Evolutionary conservation across 2,113 vertebrate species (phyloP).

Genomic region (Chloroceryle aenea): DNA sequence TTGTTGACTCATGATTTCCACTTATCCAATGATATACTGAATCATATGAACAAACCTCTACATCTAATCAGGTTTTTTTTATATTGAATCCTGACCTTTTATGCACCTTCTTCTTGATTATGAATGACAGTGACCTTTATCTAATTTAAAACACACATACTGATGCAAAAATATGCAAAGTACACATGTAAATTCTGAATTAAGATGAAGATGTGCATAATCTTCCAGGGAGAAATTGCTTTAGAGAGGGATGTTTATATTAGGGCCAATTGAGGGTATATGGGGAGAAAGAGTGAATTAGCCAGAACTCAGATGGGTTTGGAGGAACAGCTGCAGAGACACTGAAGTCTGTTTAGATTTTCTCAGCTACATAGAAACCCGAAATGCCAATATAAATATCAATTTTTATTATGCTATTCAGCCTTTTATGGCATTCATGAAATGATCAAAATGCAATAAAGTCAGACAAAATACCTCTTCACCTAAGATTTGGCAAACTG

Average conservation of each 20-base stretch:
- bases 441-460: slow-evolving; percentile 70
- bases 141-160: slow-evolving; percentile 81
- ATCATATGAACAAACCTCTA: slow-evolving; percentile 79
- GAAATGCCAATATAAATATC: slow-evolving; percentile 78
- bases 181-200: slow-evolving; percentile 84
- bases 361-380: slow-evolving; percentile 69
- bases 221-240: slow-evolving; percentile 66
- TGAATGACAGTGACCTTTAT: slow-evolving; percentile 88
- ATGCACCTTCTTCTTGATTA: slow-evolving; percentile 84
- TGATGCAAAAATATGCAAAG: slow-evolving; percentile 86
- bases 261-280: slow-evolving; percentile 47
- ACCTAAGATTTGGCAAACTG: slow-evolving; percentile 25
- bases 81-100: slow-evolving; percentile 85
- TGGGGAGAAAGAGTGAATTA: slow-evolving; percentile 64
- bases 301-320: slow-evolving; percentile 36
- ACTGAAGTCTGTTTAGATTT: slow-evolving; percentile 70
- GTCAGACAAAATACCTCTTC: slow-evolving; percentile 64
- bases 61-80: slow-evolving; percentile 79
- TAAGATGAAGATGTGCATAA: slow-evolving; percentile 77
- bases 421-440: slow-evolving; percentile 58
- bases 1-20: slow-evolving; percentile 80
- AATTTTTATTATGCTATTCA: slow-evolving; percentile 76
- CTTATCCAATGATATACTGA: slow-evolving; percentile 78
- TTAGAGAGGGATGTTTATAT: slow-evolving; percentile 69
- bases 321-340: slow-evolving; percentile 51